Percentiles rank a stretch among this genome's conserved stretches.
Conservation (phyloP, 2,888 invertebrate genomes). For the Amiota communis region DNA sequence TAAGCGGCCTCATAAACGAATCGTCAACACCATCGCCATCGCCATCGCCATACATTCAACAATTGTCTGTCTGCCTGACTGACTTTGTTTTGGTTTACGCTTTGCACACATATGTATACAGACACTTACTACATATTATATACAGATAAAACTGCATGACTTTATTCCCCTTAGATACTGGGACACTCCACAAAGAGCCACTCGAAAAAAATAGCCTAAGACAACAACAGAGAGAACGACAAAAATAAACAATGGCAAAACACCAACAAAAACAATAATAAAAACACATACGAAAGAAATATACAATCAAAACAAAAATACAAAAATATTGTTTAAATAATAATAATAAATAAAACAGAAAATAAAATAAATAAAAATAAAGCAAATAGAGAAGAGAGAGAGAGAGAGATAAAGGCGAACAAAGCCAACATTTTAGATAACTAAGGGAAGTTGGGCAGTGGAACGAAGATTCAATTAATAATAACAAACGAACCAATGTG, state of each 20-base stretch:
- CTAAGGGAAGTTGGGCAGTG: no score
- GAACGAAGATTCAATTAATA: no score
- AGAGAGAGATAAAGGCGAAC: constrained; percentile 1
- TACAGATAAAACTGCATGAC: not conserved
- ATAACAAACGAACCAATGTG: no score
- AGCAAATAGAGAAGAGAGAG: not conserved
- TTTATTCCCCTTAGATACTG: not conserved
- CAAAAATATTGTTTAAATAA: constrained; percentile 49
- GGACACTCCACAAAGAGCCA: not conserved
- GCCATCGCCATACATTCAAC: not conserved
- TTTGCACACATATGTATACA: constrained; percentile 1
- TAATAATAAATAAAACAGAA: constrained; percentile 59
- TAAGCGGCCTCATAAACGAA: constrained; percentile 48
- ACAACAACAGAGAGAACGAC: constrained; percentile 14
- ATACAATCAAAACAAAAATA: constrained; percentile 28
- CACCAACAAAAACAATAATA: not conserved
- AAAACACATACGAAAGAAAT: constrained; percentile 22
- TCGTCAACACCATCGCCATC: constrained; percentile 33
- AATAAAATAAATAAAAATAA: constrained; percentile 15
- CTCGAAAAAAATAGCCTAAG: not conserved
- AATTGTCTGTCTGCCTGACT: not conserved
- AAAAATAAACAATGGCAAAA: constrained; percentile 9
- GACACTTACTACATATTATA: constrained; percentile 5
- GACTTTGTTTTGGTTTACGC: constrained; percentile 23
- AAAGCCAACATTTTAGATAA: not conserved